Evolutionary conservation across 2,113 vertebrate genomes (phyloP), one percentile per base, ranked within the genome.

Genomic region (Arizona elegans): DNA sequence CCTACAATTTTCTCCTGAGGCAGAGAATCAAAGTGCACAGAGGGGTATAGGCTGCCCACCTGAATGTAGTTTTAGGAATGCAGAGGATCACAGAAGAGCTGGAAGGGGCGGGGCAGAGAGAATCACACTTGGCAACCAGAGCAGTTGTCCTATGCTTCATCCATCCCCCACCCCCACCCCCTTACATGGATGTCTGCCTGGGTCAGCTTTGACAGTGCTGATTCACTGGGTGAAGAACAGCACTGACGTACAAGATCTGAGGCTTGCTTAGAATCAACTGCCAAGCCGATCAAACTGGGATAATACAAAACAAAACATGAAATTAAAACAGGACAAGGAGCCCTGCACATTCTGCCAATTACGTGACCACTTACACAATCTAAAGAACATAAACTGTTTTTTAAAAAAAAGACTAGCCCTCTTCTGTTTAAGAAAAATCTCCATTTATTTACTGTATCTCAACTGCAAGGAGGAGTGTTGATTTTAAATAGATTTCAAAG

Each of bases 311-410:
- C 92, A 92, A 97, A 96, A 97, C 97, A 75, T 87, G 94, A 97
- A 95, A 94, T 56, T 93, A 96, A 95, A 96, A 94, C 85, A 92
- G 95, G 91, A 97, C 96, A 96, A 96, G 90, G 95, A 96, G 88
- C 1, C 93, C 92, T 70, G 86, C 56, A 93, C 93, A 93, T 54
- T 53, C 93, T 91, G 92, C 95, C 54, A 17, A 93, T 93, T 95
- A 96, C n/a, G 95, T 94, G 94, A 92, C 96, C 87, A 91, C 95
- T 95, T 95, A 94, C 93, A 96, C 95, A 92, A 93, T 90, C 94
- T 93, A 96, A 47, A 94, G 85, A 93, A 95, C 92, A 95, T 95
- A 91, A 93, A 94, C 96, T 88, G 59, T 94, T 93, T 75, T 9
- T 19, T 3, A 8, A 75, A 75, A 94, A 55, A 92, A 91, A 15